Conservation (phyloP, 2,888 invertebrate species). For the Thumatha senex region DNA sequence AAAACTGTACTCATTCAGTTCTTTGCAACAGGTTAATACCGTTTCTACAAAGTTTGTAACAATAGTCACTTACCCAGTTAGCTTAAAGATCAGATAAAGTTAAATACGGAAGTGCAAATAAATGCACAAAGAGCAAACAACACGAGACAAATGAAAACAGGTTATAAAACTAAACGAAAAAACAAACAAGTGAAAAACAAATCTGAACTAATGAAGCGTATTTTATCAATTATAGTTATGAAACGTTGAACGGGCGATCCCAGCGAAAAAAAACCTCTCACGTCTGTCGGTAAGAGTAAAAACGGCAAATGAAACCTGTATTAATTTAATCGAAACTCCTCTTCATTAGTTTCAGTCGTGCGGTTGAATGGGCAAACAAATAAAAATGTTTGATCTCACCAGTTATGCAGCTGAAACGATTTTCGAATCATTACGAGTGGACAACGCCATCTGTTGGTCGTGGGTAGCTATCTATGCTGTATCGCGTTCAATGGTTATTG, state of each 20-base stretch:
- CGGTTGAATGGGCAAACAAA: slow-evolving; percentile 77
- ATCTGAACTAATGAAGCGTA: slow-evolving; percentile 61
- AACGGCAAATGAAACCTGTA: slow-evolving; percentile 68
- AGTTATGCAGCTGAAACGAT: slow-evolving; percentile 68
- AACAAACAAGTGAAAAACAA: slow-evolving; percentile 38
- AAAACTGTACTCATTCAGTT: background rate
- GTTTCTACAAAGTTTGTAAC: slow-evolving; percentile 23
- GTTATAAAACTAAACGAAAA: slow-evolving; percentile 28
- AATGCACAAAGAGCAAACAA: slow-evolving; percentile 21
- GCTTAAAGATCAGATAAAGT: slow-evolving; percentile 21
- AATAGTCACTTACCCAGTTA: slow-evolving; percentile 13
- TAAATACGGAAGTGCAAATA: slow-evolving; percentile 15
- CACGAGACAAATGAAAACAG: slow-evolving; percentile 19
- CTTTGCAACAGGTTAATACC: slow-evolving; percentile 22
- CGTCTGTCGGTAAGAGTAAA: slow-evolving; percentile 50
- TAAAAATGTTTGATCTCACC: slow-evolving; percentile 79
- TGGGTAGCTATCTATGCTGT: slow-evolving; percentile 14
- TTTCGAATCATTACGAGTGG: slow-evolving; percentile 71
- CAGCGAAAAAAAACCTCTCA: slow-evolving; percentile 52
- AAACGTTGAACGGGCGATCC: slow-evolving; percentile 45
- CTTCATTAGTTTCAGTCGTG: slow-evolving; percentile 79
- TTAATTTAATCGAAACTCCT: slow-evolving; percentile 78
- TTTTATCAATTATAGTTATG: slow-evolving; percentile 62
- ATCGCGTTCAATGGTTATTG: slow-evolving; percentile 36
- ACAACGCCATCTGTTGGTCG: slow-evolving; percentile 47